Conservation (phyloP, 1,140 invertebrate species). For the Amyelois transitella region DNA sequence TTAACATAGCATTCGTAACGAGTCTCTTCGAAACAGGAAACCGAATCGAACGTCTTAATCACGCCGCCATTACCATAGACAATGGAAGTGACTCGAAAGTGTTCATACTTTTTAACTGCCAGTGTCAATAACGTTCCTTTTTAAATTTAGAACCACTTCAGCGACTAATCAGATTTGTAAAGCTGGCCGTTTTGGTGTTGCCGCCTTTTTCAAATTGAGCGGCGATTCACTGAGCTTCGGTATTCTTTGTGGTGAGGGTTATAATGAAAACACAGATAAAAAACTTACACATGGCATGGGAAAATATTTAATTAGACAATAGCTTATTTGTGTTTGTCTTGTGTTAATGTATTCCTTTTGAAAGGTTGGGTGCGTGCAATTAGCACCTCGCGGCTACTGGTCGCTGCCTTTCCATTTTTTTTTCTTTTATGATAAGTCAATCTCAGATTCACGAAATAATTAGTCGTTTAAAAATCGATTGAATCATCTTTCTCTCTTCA, state of each 20-base stretch:
- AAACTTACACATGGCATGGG: slow-evolving; percentile 44
- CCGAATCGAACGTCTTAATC: slow-evolving; percentile 50
- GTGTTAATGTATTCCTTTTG: slow-evolving; percentile 70
- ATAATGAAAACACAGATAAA: slow-evolving; percentile 32
- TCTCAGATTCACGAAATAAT: slow-evolving; percentile 36
- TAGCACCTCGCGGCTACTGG: slow-evolving; percentile 58
- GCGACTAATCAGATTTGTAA: slow-evolving; percentile 67
- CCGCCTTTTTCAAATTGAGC: slow-evolving; percentile 38
- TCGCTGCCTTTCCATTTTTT: slow-evolving; percentile 26
- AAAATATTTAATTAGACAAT: slow-evolving; percentile 73
- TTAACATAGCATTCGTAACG: slow-evolving; percentile 3
- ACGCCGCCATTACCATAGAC: slow-evolving; percentile 54
- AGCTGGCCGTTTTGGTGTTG: slow-evolving; percentile 45
- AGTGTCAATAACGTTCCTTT: slow-evolving; percentile 59
- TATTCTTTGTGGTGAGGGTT: slow-evolving; percentile 41
- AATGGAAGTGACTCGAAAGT: slow-evolving; percentile 56
- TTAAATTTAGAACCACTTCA: slow-evolving; percentile 70
- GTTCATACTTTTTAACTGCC: slow-evolving; percentile 42
- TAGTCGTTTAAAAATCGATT: slow-evolving; percentile 19
- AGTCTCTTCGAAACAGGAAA: slow-evolving; percentile 25
- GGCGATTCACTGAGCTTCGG: slow-evolving; percentile 35
- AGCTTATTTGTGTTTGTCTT: slow-evolving; percentile 70
- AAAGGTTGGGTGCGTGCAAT: slow-evolving; percentile 50
- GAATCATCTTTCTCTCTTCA: background rate
- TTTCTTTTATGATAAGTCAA: slow-evolving; percentile 54